phyloP scores from a whole-genome alignment of 2,113 vertebrate genomes.

The Alligator mississippiensis region DNA sequence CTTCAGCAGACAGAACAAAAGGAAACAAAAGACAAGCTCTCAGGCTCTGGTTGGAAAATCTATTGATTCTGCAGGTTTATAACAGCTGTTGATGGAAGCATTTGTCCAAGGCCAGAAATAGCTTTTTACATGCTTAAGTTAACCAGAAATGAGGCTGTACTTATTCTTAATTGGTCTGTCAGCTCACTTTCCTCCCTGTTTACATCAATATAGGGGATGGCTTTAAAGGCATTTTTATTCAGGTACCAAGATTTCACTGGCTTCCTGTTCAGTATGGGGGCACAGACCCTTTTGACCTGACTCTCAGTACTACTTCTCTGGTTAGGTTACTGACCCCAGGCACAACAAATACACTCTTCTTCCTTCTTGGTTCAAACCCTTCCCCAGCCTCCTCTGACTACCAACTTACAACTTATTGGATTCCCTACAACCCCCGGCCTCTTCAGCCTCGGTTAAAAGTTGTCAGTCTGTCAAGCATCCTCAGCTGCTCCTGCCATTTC shows the following conservation, averaged over 20 bases:
- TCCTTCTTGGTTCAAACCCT: not conserved
- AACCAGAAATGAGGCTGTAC: not conserved
- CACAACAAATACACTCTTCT: not conserved
- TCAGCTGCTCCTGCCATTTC: not conserved
- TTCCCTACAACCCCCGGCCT: not conserved
- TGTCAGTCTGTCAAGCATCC: not conserved
- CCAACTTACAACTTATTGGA: not conserved
- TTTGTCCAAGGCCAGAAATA: not conserved
- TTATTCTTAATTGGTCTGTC: not conserved
- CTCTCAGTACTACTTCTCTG: no score
- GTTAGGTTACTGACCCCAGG: not conserved
- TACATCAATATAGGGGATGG: not conserved
- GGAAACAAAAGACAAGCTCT: not conserved
- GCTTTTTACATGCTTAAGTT: conserved; percentile 2
- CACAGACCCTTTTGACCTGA: not conserved
- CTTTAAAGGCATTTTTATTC: not conserved
- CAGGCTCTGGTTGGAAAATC: not conserved
- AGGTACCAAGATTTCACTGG: not conserved
- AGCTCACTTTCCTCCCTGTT: not conserved
- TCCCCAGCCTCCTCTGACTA: not conserved
- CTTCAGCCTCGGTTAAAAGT: not conserved
- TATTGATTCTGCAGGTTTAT: not conserved
- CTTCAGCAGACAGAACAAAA: not conserved
- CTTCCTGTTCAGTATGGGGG: not conserved
- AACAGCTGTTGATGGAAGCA: not conserved